These are phyloP conservation scores for Idris sp. DNA, from an alignment of 1,140 invertebrate species.

Conservation along the genomic window DNA sequence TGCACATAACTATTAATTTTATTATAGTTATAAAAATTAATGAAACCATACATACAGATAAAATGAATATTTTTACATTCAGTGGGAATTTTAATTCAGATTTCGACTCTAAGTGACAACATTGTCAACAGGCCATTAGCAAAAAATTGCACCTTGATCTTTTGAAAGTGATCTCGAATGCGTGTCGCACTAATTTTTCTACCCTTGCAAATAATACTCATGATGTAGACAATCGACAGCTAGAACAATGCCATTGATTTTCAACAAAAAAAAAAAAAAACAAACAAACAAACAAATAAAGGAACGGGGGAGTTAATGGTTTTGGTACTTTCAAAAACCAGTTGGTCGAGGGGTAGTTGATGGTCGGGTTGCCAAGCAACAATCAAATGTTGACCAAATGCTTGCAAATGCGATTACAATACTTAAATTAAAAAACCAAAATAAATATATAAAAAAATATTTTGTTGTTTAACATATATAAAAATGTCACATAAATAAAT, in stretches of 20 bases:
- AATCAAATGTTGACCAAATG: conserved; percentile 69
- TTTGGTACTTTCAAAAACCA: conserved; percentile 61
- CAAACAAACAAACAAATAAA: too few relatives aligned
- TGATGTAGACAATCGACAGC: conserved; percentile 66
- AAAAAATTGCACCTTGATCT: conserved; percentile 37
- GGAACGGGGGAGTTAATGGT: conserved; percentile 50
- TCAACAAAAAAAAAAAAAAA: conserved; percentile 65
- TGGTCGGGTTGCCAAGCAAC: conserved; percentile 75
- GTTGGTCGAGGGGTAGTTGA: conserved; percentile 64
- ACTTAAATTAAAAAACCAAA: too few relatives aligned
- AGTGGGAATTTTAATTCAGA: conserved; percentile 1
- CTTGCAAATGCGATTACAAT: conserved; percentile 22
- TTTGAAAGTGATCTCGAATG: conserved; percentile 37
- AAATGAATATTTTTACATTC: too few relatives aligned
- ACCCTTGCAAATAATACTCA: conserved; percentile 38
- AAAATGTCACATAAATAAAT: too few relatives aligned
- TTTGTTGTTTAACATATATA: too few relatives aligned
- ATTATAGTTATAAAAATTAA: too few relatives aligned
- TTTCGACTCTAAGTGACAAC: conserved; percentile 17
- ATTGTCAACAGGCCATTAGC: too few relatives aligned
- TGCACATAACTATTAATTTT: too few relatives aligned
- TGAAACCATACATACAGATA: too few relatives aligned
- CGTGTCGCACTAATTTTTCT: conserved; percentile 28
- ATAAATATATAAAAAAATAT: too few relatives aligned
- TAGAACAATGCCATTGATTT: conserved; percentile 69